Evolutionary conservation across 2,888 invertebrate genomes (phyloP).

Genomic region (Trichopria drosophilae): DNA sequence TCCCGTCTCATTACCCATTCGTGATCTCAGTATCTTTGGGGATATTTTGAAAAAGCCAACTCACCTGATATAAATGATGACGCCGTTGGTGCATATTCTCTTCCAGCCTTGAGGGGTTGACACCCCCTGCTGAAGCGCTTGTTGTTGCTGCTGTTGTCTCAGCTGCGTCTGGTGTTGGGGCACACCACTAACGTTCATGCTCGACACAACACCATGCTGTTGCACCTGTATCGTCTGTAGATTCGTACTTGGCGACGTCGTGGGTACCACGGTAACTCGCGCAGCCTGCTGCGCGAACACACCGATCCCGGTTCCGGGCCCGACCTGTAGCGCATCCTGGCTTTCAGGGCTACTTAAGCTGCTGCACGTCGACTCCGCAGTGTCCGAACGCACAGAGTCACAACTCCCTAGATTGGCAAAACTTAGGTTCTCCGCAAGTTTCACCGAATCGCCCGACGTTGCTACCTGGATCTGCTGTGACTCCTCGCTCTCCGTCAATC

Average conservation of each 20-base stretch:
- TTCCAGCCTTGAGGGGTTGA: conserved; percentile 79
- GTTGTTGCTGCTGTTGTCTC: conserved; percentile 38
- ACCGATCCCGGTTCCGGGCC: conserved; percentile 53
- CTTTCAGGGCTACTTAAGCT: conserved; percentile 61
- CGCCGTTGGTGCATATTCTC: conserved; percentile 71
- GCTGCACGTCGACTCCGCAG: conserved; percentile 62
- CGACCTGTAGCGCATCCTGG: conserved; percentile 46
- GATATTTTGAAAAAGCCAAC: too few species aligned
- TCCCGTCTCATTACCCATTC: too few species aligned
- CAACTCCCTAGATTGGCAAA: conserved; percentile 53
- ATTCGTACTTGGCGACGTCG: conserved; percentile 27
- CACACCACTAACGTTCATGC: conserved; percentile 42
- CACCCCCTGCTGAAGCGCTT: conserved; percentile 51
- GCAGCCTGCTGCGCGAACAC: conserved; percentile 57
- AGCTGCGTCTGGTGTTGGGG: conserved; percentile 35
- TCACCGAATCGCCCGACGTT: conserved; percentile 27
- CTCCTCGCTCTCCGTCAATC: conserved; percentile 31
- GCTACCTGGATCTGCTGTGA: too few species aligned
- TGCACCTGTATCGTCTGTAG: conserved; percentile 33
- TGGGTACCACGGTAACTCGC: conserved; percentile 43
- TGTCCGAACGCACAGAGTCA: conserved; percentile 65
- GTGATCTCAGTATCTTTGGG: too few species aligned
- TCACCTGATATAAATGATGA: conserved; percentile 79
- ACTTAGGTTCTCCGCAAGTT: conserved; percentile 24
- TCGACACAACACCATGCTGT: conserved; percentile 4